Evolutionary conservation across 2,113 vertebrate species (phyloP).

Genomic region (Paedocypris sp.): DNA sequence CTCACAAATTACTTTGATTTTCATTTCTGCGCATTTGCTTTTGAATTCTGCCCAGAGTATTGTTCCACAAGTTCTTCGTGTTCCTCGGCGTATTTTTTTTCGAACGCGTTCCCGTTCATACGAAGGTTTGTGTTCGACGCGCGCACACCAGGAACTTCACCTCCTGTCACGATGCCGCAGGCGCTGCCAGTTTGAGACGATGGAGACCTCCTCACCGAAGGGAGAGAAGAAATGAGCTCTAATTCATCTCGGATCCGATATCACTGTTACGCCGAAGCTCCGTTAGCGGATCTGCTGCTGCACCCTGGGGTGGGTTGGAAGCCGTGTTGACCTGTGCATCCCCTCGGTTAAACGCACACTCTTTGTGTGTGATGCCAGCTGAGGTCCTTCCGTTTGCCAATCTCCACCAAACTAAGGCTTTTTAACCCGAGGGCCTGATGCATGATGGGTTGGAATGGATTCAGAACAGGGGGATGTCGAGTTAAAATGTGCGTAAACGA

Average conservation of each 20-base stretch:
- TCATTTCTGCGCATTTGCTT: too few relatives aligned
- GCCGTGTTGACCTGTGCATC: conserved; percentile 32
- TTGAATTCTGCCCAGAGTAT: too few relatives aligned
- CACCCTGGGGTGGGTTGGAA: conserved; percentile 31
- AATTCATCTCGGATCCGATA: neutral
- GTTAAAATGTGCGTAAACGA: conserved; percentile 13
- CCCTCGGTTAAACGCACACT: conserved; percentile 24
- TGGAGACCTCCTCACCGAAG: neutral
- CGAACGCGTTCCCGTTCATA: too few relatives aligned
- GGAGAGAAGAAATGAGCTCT: neutral
- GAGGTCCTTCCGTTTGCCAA: conserved; percentile 29
- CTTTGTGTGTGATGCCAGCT: conserved; percentile 31
- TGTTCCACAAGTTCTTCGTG: too few relatives aligned
- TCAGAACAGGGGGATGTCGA: neutral
- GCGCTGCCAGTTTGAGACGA: neutral
- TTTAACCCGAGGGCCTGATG: conserved; percentile 21
- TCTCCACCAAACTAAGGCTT: conserved; percentile 10
- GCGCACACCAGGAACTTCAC: too few relatives aligned
- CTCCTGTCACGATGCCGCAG: too few relatives aligned
- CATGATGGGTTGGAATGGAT: conserved; percentile 23
- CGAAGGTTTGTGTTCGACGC: too few relatives aligned
- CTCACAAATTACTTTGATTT: too few relatives aligned
- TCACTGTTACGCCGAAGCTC: conserved; percentile 21
- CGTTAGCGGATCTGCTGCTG: conserved; percentile 11
- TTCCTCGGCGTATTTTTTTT: too few relatives aligned